Evolutionary conservation across 2,797 vertebrate genomes (phyloP), one percentile per base, ranked within the genome.

Genomic region (Chiroxiphia lanceolata): DNA sequence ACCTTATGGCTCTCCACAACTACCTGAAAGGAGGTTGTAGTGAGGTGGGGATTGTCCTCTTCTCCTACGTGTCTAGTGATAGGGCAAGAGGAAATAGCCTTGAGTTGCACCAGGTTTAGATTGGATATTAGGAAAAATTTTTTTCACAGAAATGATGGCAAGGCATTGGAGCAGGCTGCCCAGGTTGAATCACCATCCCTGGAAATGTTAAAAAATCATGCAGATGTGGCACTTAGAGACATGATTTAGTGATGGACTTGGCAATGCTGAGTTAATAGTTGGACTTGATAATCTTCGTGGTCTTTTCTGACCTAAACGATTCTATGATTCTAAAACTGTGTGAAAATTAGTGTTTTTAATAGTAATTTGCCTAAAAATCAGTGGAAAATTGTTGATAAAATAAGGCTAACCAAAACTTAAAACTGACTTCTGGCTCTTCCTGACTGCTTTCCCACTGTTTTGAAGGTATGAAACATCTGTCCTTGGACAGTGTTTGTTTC

Each of bases 231-330:
- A 27, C 34, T 64, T 48, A 42, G 4, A 16, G 31, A 4, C 11
- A 15, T 64, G 10, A 9, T 40, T 13, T 42, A 31, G 25, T 56
- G 12, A 8, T 36, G 50, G 33, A 27, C 13, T 50, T 51, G 15
- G 33, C 22, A 44, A 11, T 45, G 15, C 1, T 7, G 27, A 36
- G 19, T 57, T 50, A 50, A 25, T 13, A 4, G 42, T 80, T 57
- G 22, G 19, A 33, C 33, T 65, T n/a, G 15, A 27, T 64, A 18
- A 18, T 50, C 33, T 29, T 72, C 31, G 27, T 50, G 26, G 9
- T 59, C 6, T 65, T 57, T 50, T 57, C 18, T 26, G 23, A 11
- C 27, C 10, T 51, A 50, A 51, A 29, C 0, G 0, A 72, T 33
- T 59, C 34, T 48, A 5, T 64, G 10, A 36, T 33, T 33, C 16